These are phyloP conservation scores for Anguilla japonica DNA, from an alignment of 2,113 vertebrate species.

Conservation along the genomic window DNA sequence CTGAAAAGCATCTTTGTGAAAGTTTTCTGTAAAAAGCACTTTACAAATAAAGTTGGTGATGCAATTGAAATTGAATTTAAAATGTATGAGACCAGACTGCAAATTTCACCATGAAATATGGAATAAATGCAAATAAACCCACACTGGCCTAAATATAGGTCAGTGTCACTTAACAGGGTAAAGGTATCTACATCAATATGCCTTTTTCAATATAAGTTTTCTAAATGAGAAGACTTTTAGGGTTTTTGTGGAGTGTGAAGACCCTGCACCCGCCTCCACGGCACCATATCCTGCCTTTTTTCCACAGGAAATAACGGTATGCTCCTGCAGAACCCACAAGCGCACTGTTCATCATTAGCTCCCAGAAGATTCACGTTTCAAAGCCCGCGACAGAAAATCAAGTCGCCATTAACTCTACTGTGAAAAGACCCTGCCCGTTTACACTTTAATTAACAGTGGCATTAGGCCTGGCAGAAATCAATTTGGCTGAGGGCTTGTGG, in stretches of 20 bases:
- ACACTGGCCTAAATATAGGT: too few species aligned
- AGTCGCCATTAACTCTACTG: constrained; percentile 61
- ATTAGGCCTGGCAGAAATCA: constrained; percentile 56
- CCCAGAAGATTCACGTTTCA: constrained; percentile 50
- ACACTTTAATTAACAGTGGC: constrained; percentile 60
- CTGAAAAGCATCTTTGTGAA: too few species aligned
- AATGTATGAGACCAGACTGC: too few species aligned
- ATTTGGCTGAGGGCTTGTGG: constrained; percentile 32
- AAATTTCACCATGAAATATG: too few species aligned
- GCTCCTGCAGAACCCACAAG: constrained; percentile 4
- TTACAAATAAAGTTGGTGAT: too few species aligned
- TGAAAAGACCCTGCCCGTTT: constrained; percentile 55
- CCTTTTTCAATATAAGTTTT: background rate
- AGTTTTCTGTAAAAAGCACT: too few species aligned
- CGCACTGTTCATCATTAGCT: constrained; percentile 34
- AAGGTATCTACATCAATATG: too few species aligned
- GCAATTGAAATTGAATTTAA: too few species aligned
- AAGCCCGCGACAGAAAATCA: constrained; percentile 63
- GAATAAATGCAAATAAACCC: too few species aligned
- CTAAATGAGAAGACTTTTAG: too few species aligned
- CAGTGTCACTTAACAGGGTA: too few species aligned
- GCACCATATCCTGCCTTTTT: background rate
- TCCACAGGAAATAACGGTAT: background rate
- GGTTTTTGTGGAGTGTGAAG: too few species aligned
- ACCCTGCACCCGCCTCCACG: background rate